Evolutionary conservation across 2,797 vertebrate species (phyloP).

Genomic region (Sandelia bainsii): DNA sequence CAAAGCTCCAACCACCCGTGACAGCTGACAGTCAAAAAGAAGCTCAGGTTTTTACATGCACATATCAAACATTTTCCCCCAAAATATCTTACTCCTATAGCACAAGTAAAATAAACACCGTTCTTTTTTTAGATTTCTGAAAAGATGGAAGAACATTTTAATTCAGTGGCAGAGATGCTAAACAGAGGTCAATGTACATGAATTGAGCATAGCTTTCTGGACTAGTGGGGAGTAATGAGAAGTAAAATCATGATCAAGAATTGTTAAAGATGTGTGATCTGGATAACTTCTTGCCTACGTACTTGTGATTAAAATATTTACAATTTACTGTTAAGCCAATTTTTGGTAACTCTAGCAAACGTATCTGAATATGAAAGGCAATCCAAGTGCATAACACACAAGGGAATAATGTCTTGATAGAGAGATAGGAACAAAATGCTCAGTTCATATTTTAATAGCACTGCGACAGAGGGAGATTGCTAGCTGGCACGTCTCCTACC

Average conservation of each 20-base stretch:
- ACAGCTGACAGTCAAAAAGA: constrained; percentile 83
- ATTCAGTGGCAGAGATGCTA: not conserved
- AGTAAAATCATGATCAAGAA: not conserved
- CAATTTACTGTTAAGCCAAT: too few species aligned
- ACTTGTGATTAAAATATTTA: too few species aligned
- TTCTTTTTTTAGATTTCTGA: not conserved
- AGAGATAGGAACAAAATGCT: constrained; percentile 30
- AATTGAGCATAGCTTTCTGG: not conserved
- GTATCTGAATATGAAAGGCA: too few species aligned
- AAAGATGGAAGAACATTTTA: not conserved
- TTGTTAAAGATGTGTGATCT: not conserved
- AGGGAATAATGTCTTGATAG: too few species aligned
- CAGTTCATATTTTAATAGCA: constrained; percentile 44
- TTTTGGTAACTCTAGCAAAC: too few species aligned
- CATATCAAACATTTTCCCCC: not conserved
- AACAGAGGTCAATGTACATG: not conserved
- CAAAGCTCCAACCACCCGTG: constrained; percentile 86
- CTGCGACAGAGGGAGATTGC: not conserved
- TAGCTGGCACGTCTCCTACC: constrained; percentile 12
- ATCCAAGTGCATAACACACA: too few species aligned
- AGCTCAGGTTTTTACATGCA: not conserved
- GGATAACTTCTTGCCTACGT: not conserved
- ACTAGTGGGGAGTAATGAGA: not conserved
- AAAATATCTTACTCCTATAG: not conserved
- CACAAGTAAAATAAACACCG: not conserved